Percentiles rank a stretch among this genome's conserved stretches.
Evolutionary conservation across 2,797 vertebrate species (phyloP).

Genomic region (Eptatretus atami): DNA sequence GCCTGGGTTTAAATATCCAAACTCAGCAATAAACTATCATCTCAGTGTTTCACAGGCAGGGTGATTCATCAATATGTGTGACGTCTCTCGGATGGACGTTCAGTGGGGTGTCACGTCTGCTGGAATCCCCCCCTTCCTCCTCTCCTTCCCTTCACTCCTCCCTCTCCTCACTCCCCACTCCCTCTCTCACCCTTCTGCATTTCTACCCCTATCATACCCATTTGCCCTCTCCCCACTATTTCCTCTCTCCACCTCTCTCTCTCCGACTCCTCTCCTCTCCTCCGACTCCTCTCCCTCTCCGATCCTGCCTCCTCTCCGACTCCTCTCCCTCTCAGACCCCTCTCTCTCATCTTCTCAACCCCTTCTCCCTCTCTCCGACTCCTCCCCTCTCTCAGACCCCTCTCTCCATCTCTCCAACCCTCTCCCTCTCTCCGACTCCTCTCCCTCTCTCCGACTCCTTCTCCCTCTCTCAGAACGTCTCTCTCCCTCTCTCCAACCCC

Average conservation of each 20-base stretch:
- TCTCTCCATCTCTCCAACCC: background rate
- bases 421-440: background rate
- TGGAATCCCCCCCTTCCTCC: too few relatives aligned
- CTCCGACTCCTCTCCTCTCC: background rate
- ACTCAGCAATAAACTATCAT: too few relatives aligned
- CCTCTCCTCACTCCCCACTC: background rate
- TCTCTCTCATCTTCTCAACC: background rate
- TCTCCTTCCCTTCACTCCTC: too few relatives aligned
- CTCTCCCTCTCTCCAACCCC: background rate
- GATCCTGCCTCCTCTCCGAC: too few relatives aligned
- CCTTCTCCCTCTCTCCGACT: background rate
- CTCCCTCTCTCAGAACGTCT: background rate
- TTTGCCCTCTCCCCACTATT: background rate
- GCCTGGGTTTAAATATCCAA: too few relatives aligned
- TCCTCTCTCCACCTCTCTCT: background rate
- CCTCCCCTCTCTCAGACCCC: background rate
- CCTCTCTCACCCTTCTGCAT: background rate
- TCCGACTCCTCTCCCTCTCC: background rate
- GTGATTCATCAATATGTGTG: too few relatives aligned
- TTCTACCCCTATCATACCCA: background rate
- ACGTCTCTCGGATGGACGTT: too few relatives aligned
- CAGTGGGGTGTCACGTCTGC: too few relatives aligned
- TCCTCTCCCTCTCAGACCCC: background rate
- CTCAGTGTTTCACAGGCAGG: too few relatives aligned
- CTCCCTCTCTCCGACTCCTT: background rate